Evolutionary conservation across 2,113 vertebrate genomes (phyloP).

Genomic region (Pluvianellus socialis): DNA sequence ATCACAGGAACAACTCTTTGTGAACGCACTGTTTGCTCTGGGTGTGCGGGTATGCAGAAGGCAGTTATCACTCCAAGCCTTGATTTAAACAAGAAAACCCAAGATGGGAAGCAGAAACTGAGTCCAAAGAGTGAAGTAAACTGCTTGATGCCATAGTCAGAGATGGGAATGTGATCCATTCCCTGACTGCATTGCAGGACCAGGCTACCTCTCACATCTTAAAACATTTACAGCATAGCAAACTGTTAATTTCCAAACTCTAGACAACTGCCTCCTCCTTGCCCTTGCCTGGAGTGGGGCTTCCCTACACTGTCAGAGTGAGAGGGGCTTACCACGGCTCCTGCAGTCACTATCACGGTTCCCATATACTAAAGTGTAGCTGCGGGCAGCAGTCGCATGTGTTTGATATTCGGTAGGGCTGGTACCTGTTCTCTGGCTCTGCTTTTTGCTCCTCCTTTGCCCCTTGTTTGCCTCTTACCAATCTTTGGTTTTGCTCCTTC

Average conservation of each 20-base stretch:
- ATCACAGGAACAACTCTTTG: background rate
- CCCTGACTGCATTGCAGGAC: background rate
- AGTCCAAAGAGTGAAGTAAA: background rate
- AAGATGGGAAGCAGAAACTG: background rate
- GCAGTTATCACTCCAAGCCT: background rate
- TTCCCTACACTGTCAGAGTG: accelerated
- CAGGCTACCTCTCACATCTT: background rate
- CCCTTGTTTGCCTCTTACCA: background rate
- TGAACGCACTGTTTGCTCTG: background rate
- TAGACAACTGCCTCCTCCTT: background rate
- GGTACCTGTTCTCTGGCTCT: background rate
- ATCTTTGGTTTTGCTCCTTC: background rate
- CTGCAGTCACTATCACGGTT: background rate
- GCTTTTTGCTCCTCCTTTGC: background rate
- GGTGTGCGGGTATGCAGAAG: background rate
- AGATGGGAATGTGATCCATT: background rate
- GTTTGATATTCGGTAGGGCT: background rate
- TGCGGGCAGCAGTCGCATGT: accelerated
- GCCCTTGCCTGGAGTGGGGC: no score
- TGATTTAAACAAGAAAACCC: background rate
- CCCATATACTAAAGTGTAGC: background rate
- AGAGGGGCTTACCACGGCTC: background rate
- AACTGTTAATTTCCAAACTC: background rate
- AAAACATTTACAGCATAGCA: background rate
- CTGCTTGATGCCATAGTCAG: background rate